phyloP scores from a whole-genome alignment of 2,888 invertebrate species.

The Archips xylosteana region DNA sequence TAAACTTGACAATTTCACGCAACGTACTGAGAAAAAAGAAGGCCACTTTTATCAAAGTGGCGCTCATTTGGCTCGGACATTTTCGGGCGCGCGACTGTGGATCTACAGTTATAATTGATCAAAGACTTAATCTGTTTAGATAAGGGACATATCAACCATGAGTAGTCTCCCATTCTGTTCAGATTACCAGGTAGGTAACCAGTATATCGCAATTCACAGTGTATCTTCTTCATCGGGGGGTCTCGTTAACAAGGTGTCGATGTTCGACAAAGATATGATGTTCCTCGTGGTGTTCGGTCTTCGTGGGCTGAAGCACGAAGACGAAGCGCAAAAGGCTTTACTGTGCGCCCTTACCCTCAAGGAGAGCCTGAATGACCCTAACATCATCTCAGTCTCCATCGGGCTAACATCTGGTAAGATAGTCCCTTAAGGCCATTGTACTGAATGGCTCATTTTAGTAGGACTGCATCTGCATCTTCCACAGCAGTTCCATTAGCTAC shows the following conservation, averaged over 20 bases:
- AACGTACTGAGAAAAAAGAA: no score
- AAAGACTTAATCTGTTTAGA: no score
- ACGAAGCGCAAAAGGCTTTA: constrained; percentile 88
- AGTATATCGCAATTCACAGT: constrained; percentile 55
- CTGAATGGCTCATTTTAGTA: no score
- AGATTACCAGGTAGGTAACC: not conserved
- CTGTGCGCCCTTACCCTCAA: constrained; percentile 86
- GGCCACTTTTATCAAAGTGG: no score
- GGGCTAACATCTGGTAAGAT: constrained; percentile 88
- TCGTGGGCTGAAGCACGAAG: constrained; percentile 89
- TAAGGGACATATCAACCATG: no score
- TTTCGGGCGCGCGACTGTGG: no score
- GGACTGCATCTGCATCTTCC: no score
- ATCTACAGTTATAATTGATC: no score
- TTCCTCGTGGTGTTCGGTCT: constrained; percentile 90
- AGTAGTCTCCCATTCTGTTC: not conserved
- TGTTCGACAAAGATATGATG: constrained; percentile 91
- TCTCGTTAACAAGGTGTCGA: constrained; percentile 88
- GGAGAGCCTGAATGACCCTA: constrained; percentile 70
- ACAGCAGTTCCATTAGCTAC: no score
- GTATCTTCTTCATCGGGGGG: constrained; percentile 83
- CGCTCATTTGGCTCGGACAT: no score
- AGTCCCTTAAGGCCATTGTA: not conserved
- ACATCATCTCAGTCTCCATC: constrained; percentile 85
- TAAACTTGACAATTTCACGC: no score